phyloP scores from a whole-genome alignment of 2,113 vertebrate genomes.

The Rhabdomys dilectus region DNA sequence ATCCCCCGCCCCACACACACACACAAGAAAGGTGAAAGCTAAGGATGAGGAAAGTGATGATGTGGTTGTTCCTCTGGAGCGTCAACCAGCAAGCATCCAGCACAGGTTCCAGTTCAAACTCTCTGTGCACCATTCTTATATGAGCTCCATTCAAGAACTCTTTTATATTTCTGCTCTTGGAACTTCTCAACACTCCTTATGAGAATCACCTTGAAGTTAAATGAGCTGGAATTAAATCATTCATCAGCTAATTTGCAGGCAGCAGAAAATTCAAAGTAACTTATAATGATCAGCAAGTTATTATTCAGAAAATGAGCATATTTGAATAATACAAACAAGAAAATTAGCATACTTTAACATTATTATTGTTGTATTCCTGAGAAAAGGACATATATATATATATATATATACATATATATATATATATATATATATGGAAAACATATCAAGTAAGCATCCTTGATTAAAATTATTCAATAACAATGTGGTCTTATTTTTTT shows the following conservation, averaged over 20 bases:
- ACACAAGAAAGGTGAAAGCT: not conserved
- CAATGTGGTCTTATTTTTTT: not conserved
- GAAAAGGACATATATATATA: too few relatives aligned
- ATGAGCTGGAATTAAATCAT: conserved; percentile 58
- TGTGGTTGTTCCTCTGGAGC: not conserved
- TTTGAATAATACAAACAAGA: conserved; percentile 62
- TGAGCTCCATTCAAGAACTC: not conserved
- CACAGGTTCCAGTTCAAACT: not conserved
- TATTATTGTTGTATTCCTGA: not conserved
- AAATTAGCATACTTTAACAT: conserved; percentile 45
- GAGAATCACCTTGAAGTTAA: conserved; percentile 59
- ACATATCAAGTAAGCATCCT: not conserved
- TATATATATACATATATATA: too few relatives aligned
- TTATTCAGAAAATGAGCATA: conserved; percentile 50
- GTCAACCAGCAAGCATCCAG: not conserved
- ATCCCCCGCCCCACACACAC: too few relatives aligned
- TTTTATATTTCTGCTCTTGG: conserved; percentile 1
- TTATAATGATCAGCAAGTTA: conserved; percentile 59
- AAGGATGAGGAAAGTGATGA: not conserved
- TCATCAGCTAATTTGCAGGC: conserved; percentile 52
- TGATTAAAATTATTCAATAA: conserved; percentile 30
- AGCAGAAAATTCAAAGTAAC: conserved; percentile 54
- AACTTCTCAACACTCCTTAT: not conserved
- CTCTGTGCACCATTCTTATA: not conserved
- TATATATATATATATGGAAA: too few relatives aligned